Base-by-base conservation (phyloP, 1,140 invertebrate genomes). In the Heliothis virescens region DNA sequence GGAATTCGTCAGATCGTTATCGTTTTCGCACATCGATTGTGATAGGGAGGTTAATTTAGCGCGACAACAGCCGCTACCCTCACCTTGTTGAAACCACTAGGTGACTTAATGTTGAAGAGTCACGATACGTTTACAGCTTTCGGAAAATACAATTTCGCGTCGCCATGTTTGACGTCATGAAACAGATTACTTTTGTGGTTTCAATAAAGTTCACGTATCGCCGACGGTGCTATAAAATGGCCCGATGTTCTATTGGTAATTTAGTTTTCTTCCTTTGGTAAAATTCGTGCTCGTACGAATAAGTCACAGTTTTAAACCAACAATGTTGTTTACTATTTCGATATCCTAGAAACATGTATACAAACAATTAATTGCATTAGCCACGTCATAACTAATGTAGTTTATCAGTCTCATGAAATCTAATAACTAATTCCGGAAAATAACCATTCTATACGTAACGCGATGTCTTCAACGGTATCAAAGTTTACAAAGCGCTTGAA, bases 21-120 rank as follows among this genome's bases (percentile, higher is more conserved):
- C 60, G 60, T 76, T 76, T 65, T 65, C 74, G 74, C 74, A 63
- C 59, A 65, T 76, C 60, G 74, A 63, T 72, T 57, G 71, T 60
- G 71, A 60, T 76, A 16, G 74, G 12, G 55, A 10, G 15, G 41
- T 76, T 53, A 63, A 76, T 60, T 63, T 63, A 21, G 57, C 34
- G 72, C 72, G 48, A 73, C 53, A 73, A 73, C 29, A 53, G 13
- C 41, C 16, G 55, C 15, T 57, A 29, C 71, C 52, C 29, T 73
- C 71, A 57, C 71, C 71, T 55, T 73, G 52, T 55, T 26, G 34
- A 21, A 52, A 12, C 16, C 26, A 52, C 26, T 16, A 60, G 55
- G 60, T 62, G 72, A 60, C 16, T 34, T 74, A 74, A 74, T 74
- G 57, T 62, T 47, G 47, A 52, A 52, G 15, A 76, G 74, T 76